phyloP scores from a whole-genome alignment of 2,888 invertebrate species.

The Oligia fasciuncula region DNA sequence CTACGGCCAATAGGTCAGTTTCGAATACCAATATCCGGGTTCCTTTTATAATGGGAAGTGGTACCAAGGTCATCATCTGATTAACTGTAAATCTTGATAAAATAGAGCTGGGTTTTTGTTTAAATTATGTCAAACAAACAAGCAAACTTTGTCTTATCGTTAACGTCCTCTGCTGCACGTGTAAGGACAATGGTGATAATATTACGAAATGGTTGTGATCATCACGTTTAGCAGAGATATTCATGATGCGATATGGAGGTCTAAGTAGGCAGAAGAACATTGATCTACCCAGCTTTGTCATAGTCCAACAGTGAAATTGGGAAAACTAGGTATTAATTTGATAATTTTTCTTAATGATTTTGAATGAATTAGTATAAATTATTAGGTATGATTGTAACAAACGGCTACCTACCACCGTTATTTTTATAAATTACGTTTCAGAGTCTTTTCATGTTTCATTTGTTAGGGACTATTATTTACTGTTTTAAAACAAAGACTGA shows the following conservation, averaged over 20 bases:
- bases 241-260: neutral
- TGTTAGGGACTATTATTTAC: neutral
- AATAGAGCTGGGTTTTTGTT: neutral
- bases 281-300: neutral
- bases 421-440: too few species aligned
- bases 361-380: too few species aligned
- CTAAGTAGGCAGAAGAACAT: neutral
- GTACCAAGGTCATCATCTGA: constrained; percentile 32
- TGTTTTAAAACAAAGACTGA: constrained; percentile 5
- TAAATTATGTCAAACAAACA: neutral
- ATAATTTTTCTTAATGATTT: too few species aligned
- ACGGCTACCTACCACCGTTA: too few species aligned
- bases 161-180: too few species aligned
- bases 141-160: neutral
- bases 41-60: constrained; percentile 13
- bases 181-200: too few species aligned
- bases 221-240: neutral
- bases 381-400: too few species aligned
- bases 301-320: too few species aligned
- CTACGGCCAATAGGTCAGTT: constrained; percentile 44
- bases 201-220: neutral
- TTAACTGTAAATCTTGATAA: neutral
- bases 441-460: too few species aligned
- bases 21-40: constrained; percentile 41
- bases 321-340: too few species aligned